phyloP scores from a whole-genome alignment of 2,888 invertebrate species.

The Tromatobia lineatoria region DNA sequence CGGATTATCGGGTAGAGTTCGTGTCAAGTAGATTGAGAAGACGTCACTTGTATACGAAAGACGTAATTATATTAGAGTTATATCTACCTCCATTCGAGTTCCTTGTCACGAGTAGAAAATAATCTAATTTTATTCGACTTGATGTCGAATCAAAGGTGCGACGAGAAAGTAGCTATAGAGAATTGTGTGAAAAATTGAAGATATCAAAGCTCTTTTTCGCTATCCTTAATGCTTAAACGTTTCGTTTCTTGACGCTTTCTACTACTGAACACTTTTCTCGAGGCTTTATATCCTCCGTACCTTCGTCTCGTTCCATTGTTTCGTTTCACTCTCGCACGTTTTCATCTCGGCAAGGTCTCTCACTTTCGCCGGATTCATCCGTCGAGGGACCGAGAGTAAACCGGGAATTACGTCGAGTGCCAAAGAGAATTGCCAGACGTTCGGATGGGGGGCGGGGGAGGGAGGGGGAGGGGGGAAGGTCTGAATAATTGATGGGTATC shows the following conservation, averaged over 20 bases:
- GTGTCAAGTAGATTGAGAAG: conserved; percentile 29
- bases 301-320: conserved; percentile 5
- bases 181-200: not conserved
- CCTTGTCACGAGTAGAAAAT: not conserved
- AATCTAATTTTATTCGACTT: conserved; percentile 11
- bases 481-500: conserved; percentile 78
- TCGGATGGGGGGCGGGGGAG: conserved; percentile 35
- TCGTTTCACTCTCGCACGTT: conserved; percentile 5
- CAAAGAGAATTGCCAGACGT: conserved; percentile 69
- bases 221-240: conserved; percentile 23
- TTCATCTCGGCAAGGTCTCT: conserved; percentile 6
- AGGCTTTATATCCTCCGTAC: conserved; percentile 6
- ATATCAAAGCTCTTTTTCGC: conserved; percentile 3
- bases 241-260: conserved; percentile 21
- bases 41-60: conserved; percentile 17
- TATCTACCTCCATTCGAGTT: not conserved
- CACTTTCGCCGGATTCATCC: conserved; percentile 48
- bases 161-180: not conserved
- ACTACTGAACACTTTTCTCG: conserved; percentile 22
- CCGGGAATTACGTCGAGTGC: conserved; percentile 68
- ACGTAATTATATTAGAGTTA: conserved; percentile 4
- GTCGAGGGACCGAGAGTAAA: conserved; percentile 60
- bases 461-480: conserved; percentile 63
- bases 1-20: conserved; percentile 54
- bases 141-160: not conserved